Evolutionary conservation across 2,797 vertebrate genomes (phyloP), one percentile per base, ranked within the genome.

Genomic region (Dallia pectoralis): DNA sequence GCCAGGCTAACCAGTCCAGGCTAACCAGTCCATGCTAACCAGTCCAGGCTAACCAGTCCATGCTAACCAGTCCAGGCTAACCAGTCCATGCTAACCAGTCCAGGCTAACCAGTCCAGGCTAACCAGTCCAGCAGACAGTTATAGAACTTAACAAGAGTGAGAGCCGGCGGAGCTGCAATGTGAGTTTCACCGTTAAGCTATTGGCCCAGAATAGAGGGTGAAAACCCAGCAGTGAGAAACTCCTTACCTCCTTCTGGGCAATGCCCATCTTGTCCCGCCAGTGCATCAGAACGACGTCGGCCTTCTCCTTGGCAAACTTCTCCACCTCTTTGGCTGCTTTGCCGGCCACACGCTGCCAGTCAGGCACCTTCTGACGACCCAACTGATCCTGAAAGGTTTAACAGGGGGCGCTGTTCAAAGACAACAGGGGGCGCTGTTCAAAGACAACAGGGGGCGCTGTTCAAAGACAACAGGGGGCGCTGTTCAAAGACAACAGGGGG

Each of bases 201-300:
- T 6, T 48, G 22, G 56, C 3, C 25, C 30, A 61, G 33, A 40
- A 30, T 68, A 30, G 53, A 72, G 30, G 51, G 32, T 22, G 18
- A 36, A 1, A 9, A 33, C 51, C 3, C 53, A 29, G 22, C 32
- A 40, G 67, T 59, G 22, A 25, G 9, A 6, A 22, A 3, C 53
- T 56, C 51, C 89, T 94, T 92, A 98, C 98, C 96, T 99, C 98
- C 89, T 99, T 99, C 81, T 99, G 97, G 72, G 96, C 95, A 76
- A 99, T 98, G 84, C 97, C 98, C 98, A 99, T 99, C 84, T 98
- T 95, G 78, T 99, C 97, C 77, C 98, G 95, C 98, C 98, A 99
- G 89, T 99, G 98, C 95, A 99, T 96, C 86, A 99, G 89, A 75
- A 99, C 95, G 0, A 98, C 53, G 87, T 99, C 97, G 1, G 98